Conservation (phyloP, 1,140 invertebrate species). For the Papilio dardanus region DNA sequence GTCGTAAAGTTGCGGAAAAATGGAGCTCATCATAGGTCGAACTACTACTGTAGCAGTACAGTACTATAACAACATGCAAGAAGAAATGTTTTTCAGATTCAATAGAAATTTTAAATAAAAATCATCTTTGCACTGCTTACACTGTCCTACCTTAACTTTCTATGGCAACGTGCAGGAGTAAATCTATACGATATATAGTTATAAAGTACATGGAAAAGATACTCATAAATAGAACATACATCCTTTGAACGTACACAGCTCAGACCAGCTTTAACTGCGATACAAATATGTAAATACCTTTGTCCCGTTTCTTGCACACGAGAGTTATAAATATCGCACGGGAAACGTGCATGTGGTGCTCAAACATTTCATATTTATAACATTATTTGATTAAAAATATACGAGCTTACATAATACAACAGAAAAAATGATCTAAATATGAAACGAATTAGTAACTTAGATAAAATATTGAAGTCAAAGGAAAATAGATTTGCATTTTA, state of each 20-base stretch:
- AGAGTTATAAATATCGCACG: constrained; percentile 16
- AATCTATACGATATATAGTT: neutral
- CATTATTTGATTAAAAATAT: neutral
- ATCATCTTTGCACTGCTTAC: too few relatives aligned
- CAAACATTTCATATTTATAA: neutral
- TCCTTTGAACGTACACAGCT: neutral
- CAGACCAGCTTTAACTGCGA: neutral
- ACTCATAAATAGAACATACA: neutral
- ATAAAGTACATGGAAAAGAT: neutral
- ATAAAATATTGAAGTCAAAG: too few relatives aligned
- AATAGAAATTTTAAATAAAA: too few relatives aligned
- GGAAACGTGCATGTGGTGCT: neutral
- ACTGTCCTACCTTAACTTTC: neutral
- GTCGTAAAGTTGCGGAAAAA: too few relatives aligned
- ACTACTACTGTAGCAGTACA: too few relatives aligned
- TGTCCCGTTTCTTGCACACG: constrained; percentile 2
- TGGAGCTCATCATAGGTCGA: too few relatives aligned
- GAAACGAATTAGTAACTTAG: too few relatives aligned
- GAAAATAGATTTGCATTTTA: too few relatives aligned
- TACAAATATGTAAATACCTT: constrained; percentile 22
- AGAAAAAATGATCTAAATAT: too few relatives aligned
- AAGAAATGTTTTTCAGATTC: too few relatives aligned
- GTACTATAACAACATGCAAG: too few relatives aligned
- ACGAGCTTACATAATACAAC: neutral
- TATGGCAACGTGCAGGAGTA: neutral